These are phyloP conservation scores for Alauda arvensis DNA, from an alignment of 2,797 vertebrate genomes.

Conservation along the genomic window DNA sequence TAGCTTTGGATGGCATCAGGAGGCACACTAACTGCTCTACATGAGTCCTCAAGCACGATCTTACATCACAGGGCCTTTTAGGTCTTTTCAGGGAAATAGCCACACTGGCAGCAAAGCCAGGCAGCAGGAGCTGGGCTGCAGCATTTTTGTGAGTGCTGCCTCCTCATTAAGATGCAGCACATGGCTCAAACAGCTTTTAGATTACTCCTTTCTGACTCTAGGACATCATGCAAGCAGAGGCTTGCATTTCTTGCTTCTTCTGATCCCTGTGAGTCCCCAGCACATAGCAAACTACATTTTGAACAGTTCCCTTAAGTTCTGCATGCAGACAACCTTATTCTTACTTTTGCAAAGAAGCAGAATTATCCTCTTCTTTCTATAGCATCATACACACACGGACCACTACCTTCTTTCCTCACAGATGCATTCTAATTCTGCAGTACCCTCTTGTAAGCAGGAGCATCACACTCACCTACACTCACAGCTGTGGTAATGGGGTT, in stretches of 20 bases:
- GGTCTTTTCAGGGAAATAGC: background rate
- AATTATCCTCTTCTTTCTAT: background rate
- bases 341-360: background rate
- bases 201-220: conserved; percentile 21
- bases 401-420: background rate
- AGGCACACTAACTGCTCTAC: background rate
- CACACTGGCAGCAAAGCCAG: background rate
- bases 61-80: background rate
- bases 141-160: background rate
- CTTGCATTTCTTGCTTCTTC: background rate
- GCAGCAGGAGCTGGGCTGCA: background rate
- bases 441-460: background rate
- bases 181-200: background rate
- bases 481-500: background rate
- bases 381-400: rapidly evolving
- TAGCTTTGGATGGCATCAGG: background rate
- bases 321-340: background rate
- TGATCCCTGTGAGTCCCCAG: background rate
- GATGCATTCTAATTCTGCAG: background rate
- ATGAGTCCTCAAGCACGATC: background rate
- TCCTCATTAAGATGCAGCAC: conserved; percentile 18
- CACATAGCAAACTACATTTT: background rate
- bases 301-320: background rate
- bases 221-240: background rate
- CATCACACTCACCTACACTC: background rate